Percentiles rank a stretch among this genome's conserved stretches.
Evolutionary conservation across 1,140 invertebrate genomes (phyloP).

Genomic region (Ostrea edulis): DNA sequence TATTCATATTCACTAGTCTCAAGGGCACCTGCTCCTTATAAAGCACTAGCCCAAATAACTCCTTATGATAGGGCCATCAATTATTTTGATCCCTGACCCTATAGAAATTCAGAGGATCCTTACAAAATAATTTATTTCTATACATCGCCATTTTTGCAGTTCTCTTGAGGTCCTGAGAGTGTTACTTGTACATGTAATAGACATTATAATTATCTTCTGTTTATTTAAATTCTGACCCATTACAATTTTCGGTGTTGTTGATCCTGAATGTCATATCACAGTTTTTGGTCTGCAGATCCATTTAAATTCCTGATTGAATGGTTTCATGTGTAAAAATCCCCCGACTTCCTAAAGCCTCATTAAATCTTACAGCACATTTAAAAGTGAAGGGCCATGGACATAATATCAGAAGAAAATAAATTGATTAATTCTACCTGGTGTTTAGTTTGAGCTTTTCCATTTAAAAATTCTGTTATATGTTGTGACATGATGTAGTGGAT

Average conservation of each 20-base stretch:
- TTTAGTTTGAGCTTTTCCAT: not conserved
- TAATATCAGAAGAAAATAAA: slow-evolving; percentile 2
- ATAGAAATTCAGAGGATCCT: not conserved
- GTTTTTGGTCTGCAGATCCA: slow-evolving; percentile 12
- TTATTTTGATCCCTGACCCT: not conserved
- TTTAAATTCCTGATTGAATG: slow-evolving; percentile 28
- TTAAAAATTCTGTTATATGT: slow-evolving; percentile 3
- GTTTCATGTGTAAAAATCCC: slow-evolving; percentile 1
- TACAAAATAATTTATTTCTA: not conserved
- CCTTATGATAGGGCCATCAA: not conserved
- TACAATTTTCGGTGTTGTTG: slow-evolving; percentile 4
- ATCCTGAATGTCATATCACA: not conserved
- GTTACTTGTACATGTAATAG: not conserved
- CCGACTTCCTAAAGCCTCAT: slow-evolving; percentile 21
- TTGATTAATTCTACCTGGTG: slow-evolving; percentile 13
- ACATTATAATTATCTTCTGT: not conserved
- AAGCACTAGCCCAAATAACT: too few species aligned
- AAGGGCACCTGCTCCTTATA: too few species aligned
- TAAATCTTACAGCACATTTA: slow-evolving; percentile 34
- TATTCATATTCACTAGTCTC: too few species aligned
- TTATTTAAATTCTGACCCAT: not conserved
- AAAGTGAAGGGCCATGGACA: not conserved
- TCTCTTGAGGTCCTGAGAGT: not conserved
- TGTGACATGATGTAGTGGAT: not conserved
- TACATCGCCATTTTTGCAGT: not conserved